Conservation (phyloP, 2,888 invertebrate species). For the Azorinus chamasolen region DNA sequence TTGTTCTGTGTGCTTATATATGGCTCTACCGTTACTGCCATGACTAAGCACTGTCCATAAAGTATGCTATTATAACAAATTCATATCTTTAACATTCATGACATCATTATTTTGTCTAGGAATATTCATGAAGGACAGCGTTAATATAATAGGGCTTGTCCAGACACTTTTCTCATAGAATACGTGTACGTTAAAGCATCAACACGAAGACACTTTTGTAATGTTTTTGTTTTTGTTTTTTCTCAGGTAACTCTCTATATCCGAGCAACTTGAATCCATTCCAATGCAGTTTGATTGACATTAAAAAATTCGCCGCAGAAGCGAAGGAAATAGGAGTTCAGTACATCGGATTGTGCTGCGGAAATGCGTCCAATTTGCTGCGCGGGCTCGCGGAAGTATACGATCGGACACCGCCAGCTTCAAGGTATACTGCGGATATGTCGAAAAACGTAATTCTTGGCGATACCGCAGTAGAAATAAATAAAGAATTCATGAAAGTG, state of each 20-base stretch:
- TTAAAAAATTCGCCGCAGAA: slow-evolving; percentile 74
- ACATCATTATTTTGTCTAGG: no score
- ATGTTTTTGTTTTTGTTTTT: no score
- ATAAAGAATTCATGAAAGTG: slow-evolving; percentile 37
- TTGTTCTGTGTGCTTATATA: no score
- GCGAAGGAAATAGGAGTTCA: slow-evolving; percentile 77
- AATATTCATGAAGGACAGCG: no score
- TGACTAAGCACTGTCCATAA: no score
- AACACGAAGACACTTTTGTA: no score
- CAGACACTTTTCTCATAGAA: no score
- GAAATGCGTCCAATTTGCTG: slow-evolving; percentile 74
- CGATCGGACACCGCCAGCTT: slow-evolving; percentile 73
- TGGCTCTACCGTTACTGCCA: no score
- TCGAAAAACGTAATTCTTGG: slow-evolving; percentile 50
- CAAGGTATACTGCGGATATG: slow-evolving; percentile 64
- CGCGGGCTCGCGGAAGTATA: slow-evolving; percentile 77
- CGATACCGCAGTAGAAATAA: slow-evolving; percentile 20
- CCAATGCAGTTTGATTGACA: slow-evolving; percentile 69
- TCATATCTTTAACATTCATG: no score
- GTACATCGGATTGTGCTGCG: slow-evolving; percentile 83
- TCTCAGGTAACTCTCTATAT: slow-evolving; percentile 61
- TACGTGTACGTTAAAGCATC: no score
- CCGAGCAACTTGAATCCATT: slow-evolving; percentile 68
- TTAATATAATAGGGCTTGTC: no score
- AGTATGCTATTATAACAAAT: no score